Evolutionary conservation across 2,888 invertebrate genomes (phyloP), one percentile per base, ranked within the genome.

Genomic region (Stegana nigrithorax): DNA sequence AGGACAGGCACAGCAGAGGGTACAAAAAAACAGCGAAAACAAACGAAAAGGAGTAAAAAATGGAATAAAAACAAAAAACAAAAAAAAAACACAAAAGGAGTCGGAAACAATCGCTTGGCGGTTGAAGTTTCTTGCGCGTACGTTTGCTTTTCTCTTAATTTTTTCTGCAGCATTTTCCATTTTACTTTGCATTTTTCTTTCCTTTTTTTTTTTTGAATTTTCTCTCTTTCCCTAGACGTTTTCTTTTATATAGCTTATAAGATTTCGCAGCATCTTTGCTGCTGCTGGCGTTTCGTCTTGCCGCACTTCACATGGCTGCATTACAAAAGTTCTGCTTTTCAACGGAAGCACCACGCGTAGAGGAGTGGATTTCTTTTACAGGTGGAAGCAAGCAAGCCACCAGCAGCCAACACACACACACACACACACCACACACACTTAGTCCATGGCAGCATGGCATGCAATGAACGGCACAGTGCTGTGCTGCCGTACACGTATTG

Each of bases 121-220:
- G 21, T 32, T 21, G n/a, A 21, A 67, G 63, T 71, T 71, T 71
- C 56, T 60, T 62, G 60, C 65, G 64, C 67, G 65, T 68, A 67
- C 61, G 66, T 63, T 68, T 60, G 65, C 70, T 58, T 70, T 67
- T 64, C 65, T 72, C 73, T 78, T 67, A 69, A 71, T 75, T 75
- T 64, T 68, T 67, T 62, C 63, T 5, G 7, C 47, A 39, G 39
- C 39, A 39, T 39, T n/a, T 17, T 17, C 17, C 14, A 44, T n/a
- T 44, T 17, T 44, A n/a, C 5, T 2, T 12, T 12, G n/a, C 2
- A 6, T 53, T 19, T 55, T n/a, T 32, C 2, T 53, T 32, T 32
- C 14, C 12, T 19, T 10, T 36, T 10, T 10, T 21, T 21, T 21
- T 47, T 10, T 47, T 55, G 23, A n/a, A n/a, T n/a, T n/a, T n/a